Percentiles rank a stretch among this genome's conserved stretches.
Evolutionary conservation across 2,888 invertebrate species (phyloP).

Genomic region (Anagyrus pseudococci): DNA sequence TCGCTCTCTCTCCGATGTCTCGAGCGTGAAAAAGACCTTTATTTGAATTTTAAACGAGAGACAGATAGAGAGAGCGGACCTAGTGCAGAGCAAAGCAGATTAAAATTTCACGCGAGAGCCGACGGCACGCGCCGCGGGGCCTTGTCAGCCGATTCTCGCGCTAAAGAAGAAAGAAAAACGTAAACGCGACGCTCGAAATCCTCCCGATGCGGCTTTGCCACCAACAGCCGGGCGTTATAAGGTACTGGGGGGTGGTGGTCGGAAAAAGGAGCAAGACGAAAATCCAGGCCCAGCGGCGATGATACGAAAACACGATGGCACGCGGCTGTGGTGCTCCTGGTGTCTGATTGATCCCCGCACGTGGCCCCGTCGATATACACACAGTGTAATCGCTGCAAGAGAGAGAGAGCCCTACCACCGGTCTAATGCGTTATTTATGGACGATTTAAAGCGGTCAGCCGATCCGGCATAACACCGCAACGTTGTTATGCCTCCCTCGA

Average conservation of each 20-base stretch:
- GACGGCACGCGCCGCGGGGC: slow-evolving; percentile 8
- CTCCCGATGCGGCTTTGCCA: slow-evolving; percentile 1
- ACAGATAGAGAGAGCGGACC: too few relatives aligned
- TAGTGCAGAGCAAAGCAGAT: slow-evolving; percentile 38
- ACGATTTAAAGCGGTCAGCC: slow-evolving; percentile 57
- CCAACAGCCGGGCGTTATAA: background rate
- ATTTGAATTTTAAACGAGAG: slow-evolving; percentile 41
- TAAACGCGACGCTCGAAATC: background rate
- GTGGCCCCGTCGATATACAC: slow-evolving; percentile 43
- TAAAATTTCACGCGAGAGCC: slow-evolving; percentile 39
- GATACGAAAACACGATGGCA: slow-evolving; percentile 60
- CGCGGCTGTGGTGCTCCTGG: slow-evolving; percentile 46
- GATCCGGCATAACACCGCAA: too few relatives aligned
- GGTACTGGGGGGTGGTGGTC: background rate
- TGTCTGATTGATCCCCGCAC: slow-evolving; percentile 56
- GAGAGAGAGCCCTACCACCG: slow-evolving; percentile 44
- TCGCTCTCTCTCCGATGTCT: background rate
- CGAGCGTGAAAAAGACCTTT: slow-evolving; percentile 24
- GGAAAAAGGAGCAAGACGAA: slow-evolving; percentile 5
- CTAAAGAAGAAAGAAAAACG: slow-evolving; percentile 1
- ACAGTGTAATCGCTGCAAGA: slow-evolving; percentile 35
- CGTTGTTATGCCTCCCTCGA: background rate
- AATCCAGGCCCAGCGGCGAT: slow-evolving; percentile 49
- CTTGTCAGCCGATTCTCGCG: slow-evolving; percentile 22
- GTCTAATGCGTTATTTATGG: slow-evolving; percentile 59